Conservation (phyloP, 2,797 vertebrate species). For the Alauda arvensis region DNA sequence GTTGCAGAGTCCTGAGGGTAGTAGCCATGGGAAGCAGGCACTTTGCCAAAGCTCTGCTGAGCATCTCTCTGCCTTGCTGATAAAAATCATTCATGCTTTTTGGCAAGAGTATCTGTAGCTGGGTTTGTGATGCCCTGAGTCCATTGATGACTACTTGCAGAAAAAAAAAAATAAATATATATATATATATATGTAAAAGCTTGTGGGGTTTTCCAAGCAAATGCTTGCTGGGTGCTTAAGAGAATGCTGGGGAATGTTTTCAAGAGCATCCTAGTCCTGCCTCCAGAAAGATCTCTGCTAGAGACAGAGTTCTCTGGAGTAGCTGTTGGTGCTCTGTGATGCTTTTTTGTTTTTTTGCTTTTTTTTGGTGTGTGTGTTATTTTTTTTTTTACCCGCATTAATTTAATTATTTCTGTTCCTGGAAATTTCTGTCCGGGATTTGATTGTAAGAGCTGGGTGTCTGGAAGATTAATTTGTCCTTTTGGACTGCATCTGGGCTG, state of each 20-base stretch:
- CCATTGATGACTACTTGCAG: neutral
- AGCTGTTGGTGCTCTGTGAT: neutral
- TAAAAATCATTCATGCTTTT: slow-evolving; percentile 29
- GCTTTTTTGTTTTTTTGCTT: neutral
- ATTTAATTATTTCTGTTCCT: slow-evolving; percentile 49
- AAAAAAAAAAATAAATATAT: neutral
- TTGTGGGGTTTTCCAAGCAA: neutral
- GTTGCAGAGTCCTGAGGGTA: neutral
- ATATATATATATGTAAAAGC: neutral
- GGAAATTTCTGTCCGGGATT: slow-evolving; percentile 32
- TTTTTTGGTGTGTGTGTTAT: too few species aligned
- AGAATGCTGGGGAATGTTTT: neutral
- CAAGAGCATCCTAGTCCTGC: neutral
- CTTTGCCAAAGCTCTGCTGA: slow-evolving; percentile 35
- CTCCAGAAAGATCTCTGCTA: neutral
- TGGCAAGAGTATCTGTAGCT: slow-evolving; percentile 22
- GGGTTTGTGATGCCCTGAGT: neutral
- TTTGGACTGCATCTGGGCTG: slow-evolving; percentile 1
- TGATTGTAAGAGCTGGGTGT: slow-evolving; percentile 42
- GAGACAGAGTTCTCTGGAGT: neutral
- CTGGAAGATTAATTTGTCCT: slow-evolving; percentile 36
- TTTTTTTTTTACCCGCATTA: neutral
- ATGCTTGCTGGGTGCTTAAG: neutral
- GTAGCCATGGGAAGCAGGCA: slow-evolving; percentile 19
- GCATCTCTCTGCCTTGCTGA: neutral